A percentile compares a stretch with the other conserved stretches of the same genome.
Conservation (phyloP, 2,797 vertebrate species). For the Trachops cirrhosus region DNA sequence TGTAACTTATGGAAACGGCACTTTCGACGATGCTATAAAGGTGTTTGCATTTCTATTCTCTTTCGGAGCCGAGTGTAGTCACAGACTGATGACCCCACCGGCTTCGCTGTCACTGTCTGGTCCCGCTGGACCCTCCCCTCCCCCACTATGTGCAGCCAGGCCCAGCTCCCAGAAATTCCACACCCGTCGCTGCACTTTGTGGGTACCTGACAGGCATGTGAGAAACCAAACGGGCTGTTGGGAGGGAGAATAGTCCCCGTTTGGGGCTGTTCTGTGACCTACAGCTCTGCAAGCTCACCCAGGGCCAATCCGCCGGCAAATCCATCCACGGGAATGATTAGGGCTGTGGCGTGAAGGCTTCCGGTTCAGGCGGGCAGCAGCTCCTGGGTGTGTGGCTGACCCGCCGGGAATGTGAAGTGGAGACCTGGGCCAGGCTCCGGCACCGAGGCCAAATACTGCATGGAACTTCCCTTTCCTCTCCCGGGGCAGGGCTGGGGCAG, state of each 20-base stretch:
- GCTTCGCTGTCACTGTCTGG: rapidly evolving
- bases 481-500: neutral
- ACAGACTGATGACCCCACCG: no score
- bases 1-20: neutral
- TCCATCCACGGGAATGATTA: neutral
- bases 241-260: rapidly evolving
- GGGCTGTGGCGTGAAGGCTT: neutral
- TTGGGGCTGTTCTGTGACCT: neutral
- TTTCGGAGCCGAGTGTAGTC: neutral
- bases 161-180: neutral
- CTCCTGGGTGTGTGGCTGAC: neutral
- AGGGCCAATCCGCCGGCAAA: neutral
- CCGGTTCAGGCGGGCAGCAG: neutral
- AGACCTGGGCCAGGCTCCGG: neutral
- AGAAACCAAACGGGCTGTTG: neutral
- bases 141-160: rapidly evolving
- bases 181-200: rapidly evolving
- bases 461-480: neutral
- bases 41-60: no score
- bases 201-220: rapidly evolving
- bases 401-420: neutral
- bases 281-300: neutral
- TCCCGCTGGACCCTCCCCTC: neutral
- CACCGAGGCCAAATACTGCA: neutral
- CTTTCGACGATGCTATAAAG: neutral